Conservation (phyloP, 1,140 invertebrate species). For the Heliconius eleuchia region DNA sequence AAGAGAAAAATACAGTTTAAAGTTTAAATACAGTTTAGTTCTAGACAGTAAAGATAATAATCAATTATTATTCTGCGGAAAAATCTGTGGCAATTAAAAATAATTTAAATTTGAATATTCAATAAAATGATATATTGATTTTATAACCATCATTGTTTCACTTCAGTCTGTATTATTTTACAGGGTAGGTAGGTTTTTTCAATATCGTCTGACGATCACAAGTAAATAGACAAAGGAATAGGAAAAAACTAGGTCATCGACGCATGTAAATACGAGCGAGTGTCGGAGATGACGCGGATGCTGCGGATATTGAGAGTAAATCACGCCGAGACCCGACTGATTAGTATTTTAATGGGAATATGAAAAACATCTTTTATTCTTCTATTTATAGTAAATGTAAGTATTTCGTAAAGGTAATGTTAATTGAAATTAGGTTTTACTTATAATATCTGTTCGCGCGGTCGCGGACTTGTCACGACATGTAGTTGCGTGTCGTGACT, state of each 20-base stretch:
- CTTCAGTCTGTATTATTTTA: background rate
- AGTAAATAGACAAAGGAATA: background rate
- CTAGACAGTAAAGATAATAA: too few species aligned
- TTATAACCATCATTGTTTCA: background rate
- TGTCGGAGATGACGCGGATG: background rate
- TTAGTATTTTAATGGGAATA: background rate
- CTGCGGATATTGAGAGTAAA: conserved; percentile 1
- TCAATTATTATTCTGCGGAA: too few species aligned
- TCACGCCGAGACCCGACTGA: background rate
- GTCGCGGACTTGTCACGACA: too few species aligned
- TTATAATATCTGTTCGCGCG: too few species aligned
- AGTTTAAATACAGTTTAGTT: too few species aligned
- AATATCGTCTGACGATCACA: background rate
- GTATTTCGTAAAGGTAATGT: too few species aligned
- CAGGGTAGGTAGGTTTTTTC: background rate
- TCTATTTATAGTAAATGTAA: background rate
- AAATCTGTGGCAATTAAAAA: too few species aligned
- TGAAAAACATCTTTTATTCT: background rate
- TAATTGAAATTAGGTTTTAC: too few species aligned
- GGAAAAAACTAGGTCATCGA: background rate
- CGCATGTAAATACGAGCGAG: background rate
- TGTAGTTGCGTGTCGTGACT: too few species aligned
- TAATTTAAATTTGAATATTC: background rate
- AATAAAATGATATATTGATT: background rate
- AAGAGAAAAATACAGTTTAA: too few species aligned